Evolutionary conservation across 2,797 vertebrate species (phyloP).

Genomic region (Hypotaenidia okinawae): DNA sequence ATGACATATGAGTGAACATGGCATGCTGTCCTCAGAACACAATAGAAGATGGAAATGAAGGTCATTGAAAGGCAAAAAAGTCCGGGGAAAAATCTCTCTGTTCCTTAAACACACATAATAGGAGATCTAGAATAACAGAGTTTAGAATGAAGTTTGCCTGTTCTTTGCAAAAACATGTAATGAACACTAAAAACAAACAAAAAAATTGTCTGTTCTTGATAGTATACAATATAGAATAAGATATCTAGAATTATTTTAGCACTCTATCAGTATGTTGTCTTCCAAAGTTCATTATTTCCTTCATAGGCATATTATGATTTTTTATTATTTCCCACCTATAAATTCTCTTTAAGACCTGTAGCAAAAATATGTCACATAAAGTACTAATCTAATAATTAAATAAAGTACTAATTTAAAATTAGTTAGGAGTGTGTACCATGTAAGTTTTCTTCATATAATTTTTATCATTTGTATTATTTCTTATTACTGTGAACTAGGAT

Average conservation of each 20-base stretch:
- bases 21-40: slow-evolving; percentile 61
- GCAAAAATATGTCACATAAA: neutral
- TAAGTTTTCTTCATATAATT: neutral
- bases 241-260: neutral
- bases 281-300: neutral
- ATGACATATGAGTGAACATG: slow-evolving; percentile 39
- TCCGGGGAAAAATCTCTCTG: slow-evolving; percentile 38
- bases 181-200: neutral
- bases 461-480: neutral
- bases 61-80: slow-evolving; percentile 46
- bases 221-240: neutral
- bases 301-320: neutral
- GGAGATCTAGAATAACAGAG: neutral
- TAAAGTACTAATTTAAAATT: neutral
- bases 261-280: neutral
- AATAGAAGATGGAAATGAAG: slow-evolving; percentile 41
- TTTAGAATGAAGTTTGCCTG: neutral
- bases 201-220: neutral
- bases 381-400: no score
- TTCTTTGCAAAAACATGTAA: neutral
- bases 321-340: neutral
- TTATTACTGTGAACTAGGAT: neutral
- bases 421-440: neutral
- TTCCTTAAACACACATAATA: slow-evolving; percentile 36
- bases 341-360: neutral